Percentiles rank a stretch among this genome's conserved stretches.
These are phyloP conservation scores for Diarsia rubi DNA, from an alignment of 2,888 invertebrate genomes.

Conservation along the genomic window DNA sequence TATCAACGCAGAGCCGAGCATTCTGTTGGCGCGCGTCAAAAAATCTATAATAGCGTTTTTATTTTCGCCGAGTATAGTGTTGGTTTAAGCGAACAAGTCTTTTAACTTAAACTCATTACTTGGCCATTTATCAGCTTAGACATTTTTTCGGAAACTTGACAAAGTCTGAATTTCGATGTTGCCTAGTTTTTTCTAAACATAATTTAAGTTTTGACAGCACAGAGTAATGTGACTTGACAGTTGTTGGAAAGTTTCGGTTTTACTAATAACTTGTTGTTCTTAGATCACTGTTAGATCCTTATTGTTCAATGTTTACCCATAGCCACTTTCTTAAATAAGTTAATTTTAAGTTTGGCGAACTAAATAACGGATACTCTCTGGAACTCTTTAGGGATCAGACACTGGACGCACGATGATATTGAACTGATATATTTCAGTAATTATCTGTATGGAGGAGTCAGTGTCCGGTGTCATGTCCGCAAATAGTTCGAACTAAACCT, in stretches of 20 bases:
- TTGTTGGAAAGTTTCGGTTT: background rate
- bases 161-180: slow-evolving; percentile 6
- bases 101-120: background rate
- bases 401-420: background rate
- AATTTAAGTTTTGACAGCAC: slow-evolving; percentile 14
- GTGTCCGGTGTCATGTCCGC: background rate
- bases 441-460: background rate
- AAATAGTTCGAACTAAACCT: background rate
- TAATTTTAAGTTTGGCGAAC: background rate
- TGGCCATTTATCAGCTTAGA: background rate
- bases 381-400: background rate
- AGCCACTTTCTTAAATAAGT: background rate
- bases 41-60: background rate
- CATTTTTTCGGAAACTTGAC: slow-evolving; percentile 3
- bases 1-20: background rate
- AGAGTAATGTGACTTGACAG: slow-evolving; percentile 1
- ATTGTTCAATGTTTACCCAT: background rate
- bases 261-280: slow-evolving; percentile 6
- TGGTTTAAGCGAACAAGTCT: background rate
- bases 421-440: background rate
- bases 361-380: background rate
- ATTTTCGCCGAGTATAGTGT: background rate
- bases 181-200: background rate
- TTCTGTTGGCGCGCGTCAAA: too few relatives aligned
- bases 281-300: background rate